Percentiles rank a stretch among this genome's conserved stretches.
phyloP scores from a whole-genome alignment of 2,888 invertebrate genomes.

The Drosophila cognata region DNA sequence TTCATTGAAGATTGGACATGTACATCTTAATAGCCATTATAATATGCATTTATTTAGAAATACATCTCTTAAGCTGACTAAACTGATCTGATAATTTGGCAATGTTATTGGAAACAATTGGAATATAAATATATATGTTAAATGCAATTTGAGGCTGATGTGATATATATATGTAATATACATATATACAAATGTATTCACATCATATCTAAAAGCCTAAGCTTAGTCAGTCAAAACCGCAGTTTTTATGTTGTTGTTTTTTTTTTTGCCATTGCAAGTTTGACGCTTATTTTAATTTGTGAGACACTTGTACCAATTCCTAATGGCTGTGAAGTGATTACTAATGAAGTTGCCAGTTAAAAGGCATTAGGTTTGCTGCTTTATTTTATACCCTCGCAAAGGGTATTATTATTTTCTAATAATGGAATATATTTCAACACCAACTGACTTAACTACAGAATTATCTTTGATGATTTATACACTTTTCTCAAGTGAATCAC shows the following conservation, averaged over 20 bases:
- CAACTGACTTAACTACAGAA: not conserved
- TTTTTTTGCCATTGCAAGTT: not conserved
- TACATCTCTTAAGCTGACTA: not conserved
- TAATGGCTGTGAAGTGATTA: constrained; percentile 76
- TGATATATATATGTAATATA: not conserved
- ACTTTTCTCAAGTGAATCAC: not conserved
- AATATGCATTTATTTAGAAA: not conserved
- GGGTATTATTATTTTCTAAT: not conserved
- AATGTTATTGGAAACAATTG: not conserved
- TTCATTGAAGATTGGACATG: too few species aligned
- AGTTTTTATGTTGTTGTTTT: not conserved
- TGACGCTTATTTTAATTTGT: constrained; percentile 14
- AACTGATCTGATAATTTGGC: not conserved
- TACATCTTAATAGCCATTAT: not conserved
- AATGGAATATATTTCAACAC: not conserved
- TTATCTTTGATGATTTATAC: not conserved
- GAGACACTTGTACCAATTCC: constrained; percentile 76
- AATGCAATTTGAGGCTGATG: not conserved
- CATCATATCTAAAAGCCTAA: not conserved
- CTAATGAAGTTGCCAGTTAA: constrained; percentile 71
- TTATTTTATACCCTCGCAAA: constrained; percentile 12
- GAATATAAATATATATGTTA: not conserved
- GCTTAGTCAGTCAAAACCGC: not conserved
- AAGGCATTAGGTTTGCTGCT: constrained; percentile 34
- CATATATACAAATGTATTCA: not conserved